phyloP scores from a whole-genome alignment of 2,888 invertebrate genomes.

The Volucella inflata region DNA sequence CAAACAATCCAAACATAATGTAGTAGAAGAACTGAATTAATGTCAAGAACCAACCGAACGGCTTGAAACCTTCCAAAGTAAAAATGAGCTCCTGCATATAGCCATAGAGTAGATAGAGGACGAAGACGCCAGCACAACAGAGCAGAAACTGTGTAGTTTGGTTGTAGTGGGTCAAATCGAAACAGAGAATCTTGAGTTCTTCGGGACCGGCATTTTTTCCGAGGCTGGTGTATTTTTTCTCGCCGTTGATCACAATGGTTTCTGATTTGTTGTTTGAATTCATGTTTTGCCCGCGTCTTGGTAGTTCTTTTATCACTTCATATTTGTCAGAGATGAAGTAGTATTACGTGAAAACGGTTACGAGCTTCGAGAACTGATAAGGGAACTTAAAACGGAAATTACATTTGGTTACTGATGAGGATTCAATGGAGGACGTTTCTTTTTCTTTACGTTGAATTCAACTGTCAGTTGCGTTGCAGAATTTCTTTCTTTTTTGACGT shows the following conservation, averaged over 20 bases:
- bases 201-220: constrained; percentile 51
- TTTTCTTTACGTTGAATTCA: constrained; percentile 6
- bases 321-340: background rate
- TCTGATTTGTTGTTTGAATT: constrained; percentile 50
- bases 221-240: constrained; percentile 26
- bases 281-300: constrained; percentile 21
- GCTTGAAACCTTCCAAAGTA: constrained; percentile 93
- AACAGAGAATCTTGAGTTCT: constrained; percentile 88
- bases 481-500: constrained; percentile 14
- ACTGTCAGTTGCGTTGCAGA: background rate
- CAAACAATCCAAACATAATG: constrained; percentile 90
- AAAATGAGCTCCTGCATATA: constrained; percentile 97
- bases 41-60: constrained; percentile 96
- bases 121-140: constrained; percentile 92
- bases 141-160: constrained; percentile 88
- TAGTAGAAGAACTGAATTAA: constrained; percentile 96
- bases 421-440: background rate
- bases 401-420: background rate
- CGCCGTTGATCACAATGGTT: constrained; percentile 39
- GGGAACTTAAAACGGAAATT: background rate
- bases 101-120: constrained; percentile 95
- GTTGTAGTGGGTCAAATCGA: constrained; percentile 88
- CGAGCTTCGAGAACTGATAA: constrained; percentile 31
- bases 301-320: constrained; percentile 19
- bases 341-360: background rate